Evolutionary conservation across 2,113 vertebrate species (phyloP), one percentile per base, ranked within the genome.

Genomic region (Pitta sordida): DNA sequence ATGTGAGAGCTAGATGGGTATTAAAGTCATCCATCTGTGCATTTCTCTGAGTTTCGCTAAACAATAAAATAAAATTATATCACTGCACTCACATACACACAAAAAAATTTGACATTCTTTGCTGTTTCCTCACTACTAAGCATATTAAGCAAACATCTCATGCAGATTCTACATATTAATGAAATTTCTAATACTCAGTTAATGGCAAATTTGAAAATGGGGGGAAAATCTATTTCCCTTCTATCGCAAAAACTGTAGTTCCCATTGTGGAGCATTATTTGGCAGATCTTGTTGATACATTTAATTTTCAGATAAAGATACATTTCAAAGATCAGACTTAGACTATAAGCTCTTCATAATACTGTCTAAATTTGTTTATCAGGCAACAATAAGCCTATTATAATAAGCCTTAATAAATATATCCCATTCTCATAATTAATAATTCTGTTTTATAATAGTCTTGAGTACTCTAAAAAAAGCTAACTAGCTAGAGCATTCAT

Each of bases 1-100:
- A 96, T 83, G 79, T 70, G 87, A 93, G 34, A 63, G 52, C 63
- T 92, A 34, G 64, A 67, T 71, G 78, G 44, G 65, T 90, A 94
- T 94, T 95, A 93, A 94, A 96, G 85, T 63, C 88, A 80, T 94
- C 94, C 60, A 91, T 97, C 94, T 95, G 79, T 73, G 44, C 56
- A 43, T 27, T 69, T 56, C 56, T 83, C 82, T 67, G 44, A 80
- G 82, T 71, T 90, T 85, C 91, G 51, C 74, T 91, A 69, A 85
- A 87, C 46, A 92, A 80, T 60, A 64, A 68, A 64, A 84, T 53
- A 82, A 93, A 94, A 89, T 73, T 76, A 51, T 46, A 62, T 24
- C 52, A 41, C 18, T 62, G 27, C 17, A 69, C 13, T 85, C 37
- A 67, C 41, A 65, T 29, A 5, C 13, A 87, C 65, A 43, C 32